phyloP scores from a whole-genome alignment of 2,888 invertebrate genomes.

The Papilio elwesi region DNA sequence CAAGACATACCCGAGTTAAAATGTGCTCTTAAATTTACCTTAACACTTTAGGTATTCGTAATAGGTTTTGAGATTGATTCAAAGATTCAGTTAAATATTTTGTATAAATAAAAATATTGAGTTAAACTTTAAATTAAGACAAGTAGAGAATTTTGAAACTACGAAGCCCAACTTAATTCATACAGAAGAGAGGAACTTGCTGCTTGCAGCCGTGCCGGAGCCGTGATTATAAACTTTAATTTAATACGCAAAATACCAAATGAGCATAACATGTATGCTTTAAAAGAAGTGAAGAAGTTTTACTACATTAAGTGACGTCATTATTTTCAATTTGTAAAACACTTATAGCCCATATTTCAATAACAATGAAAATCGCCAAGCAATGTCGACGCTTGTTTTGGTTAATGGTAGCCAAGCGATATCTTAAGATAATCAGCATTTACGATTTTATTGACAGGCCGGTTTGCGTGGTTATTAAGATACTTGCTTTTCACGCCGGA shows the following conservation, averaged over 20 bases:
- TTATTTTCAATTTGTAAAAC: neutral
- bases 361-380: neutral
- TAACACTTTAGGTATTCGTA: too few relatives aligned
- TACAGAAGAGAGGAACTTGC: neutral
- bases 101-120: neutral
- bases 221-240: constrained; percentile 15
- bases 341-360: neutral
- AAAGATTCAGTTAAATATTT: neutral
- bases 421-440: too few relatives aligned
- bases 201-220: constrained; percentile 10
- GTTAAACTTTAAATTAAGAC: neutral
- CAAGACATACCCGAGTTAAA: too few relatives aligned
- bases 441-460: too few relatives aligned
- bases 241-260: constrained; percentile 11
- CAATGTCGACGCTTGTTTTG: too few relatives aligned
- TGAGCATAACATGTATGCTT: neutral
- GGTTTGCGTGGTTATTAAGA: too few relatives aligned
- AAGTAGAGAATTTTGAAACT: constrained; percentile 14
- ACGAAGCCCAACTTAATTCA: constrained; percentile 5
- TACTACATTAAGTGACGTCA: neutral
- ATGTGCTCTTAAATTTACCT: too few relatives aligned
- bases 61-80: too few relatives aligned
- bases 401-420: too few relatives aligned
- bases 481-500: too few relatives aligned
- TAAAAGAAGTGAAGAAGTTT: neutral